Evolutionary conservation across 1,140 invertebrate genomes (phyloP), one percentile per base, ranked within the genome.

Genomic region (Drosophila baimaii): DNA sequence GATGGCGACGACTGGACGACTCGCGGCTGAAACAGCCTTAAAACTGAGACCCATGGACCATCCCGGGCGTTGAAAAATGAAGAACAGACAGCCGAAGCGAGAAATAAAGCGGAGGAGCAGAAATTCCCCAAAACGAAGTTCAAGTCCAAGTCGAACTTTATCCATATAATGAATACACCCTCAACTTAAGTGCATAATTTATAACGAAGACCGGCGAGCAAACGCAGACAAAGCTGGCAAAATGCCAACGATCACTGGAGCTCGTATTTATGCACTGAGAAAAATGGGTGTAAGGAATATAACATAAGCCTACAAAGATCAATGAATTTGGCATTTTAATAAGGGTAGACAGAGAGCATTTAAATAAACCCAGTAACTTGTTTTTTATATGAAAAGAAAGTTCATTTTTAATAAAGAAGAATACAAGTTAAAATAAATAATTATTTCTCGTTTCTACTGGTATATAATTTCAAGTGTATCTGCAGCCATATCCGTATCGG

Each of bases 121-220:
- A 84, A 72, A 72, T 72, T 72, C 69, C 69, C 69, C 82, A 76
- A 80, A 54, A 75, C 71, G 59, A 75, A 65, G 43, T 63, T 55
- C 59, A 57, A 43, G 52, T 74, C 70, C 72, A 75, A 75, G 54
- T 81, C 84, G 77, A 88, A 80, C 79, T 88, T 88, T 86, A 86
- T 86, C 79, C 70, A 54, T 64, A 88, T 89, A 89, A 89, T 88
- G 84, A 89, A 89, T 81, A 90, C 84, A 89, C 84, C 84, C 84
- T 89, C 84, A 89, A 89, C 84, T 89, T 89, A 89, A 89, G 84
- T 89, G 84, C 84, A 89, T 89, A 89, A 89, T 89, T 89, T 89
- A 89, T 89, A 89, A 89, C 85, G 84, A 89, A 79, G 84, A 70
- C 81, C 69, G 73, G 77, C 68, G 49, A 61, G 75, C 41, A 58